Base-by-base conservation (phyloP, 2,888 invertebrate genomes). In the Pachycephus smyrnensis region DNA sequence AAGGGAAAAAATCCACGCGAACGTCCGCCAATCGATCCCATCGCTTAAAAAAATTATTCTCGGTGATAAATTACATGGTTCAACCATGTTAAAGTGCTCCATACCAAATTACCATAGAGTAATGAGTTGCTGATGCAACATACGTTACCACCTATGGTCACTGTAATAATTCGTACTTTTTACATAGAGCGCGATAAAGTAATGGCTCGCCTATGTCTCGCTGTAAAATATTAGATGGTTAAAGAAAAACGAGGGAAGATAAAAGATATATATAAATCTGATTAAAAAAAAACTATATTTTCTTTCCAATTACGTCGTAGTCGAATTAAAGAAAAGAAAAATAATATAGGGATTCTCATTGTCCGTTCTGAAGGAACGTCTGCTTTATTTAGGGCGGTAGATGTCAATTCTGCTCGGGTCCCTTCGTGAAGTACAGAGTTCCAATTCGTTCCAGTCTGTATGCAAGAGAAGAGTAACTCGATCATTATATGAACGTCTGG, bases 261-360 rank as follows among this genome's bases (percentile, higher is more conserved):
- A 55, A 23, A 55, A 55, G 55, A 55, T 40, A 40, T 55, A 55
- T 55, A 55, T 55, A 23, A 55, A 55, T 55, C 40, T 69, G 23
- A 75, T 31, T 37, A 69, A 32, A 68, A 55, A 37, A 75, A 31
- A 55, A 32, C n/a, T 32, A 33, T 35, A 68, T 37, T 30, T n/a
- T 77, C 40, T 33, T 75, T 37, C 68, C 68, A 69, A 73, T 77
- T 35, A 69, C 73, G 37, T 73, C 68, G 68, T 69, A 68, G 68
- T 35, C 30, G 32, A 77, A 36, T 71, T 33, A 75, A 40, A 75
- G 9, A 71, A 75, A 30, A n/a, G 35, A 55, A 35, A 75, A 68
- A 33, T 36, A 33, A 12, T 15, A 69, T 69, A 69, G 68, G 30
- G 68, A 32, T 55, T 76, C 75, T 68, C 36, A 75, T 78, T 71